phyloP scores from a whole-genome alignment of 1,140 invertebrate species.

The Oreohelix idahoensis region DNA sequence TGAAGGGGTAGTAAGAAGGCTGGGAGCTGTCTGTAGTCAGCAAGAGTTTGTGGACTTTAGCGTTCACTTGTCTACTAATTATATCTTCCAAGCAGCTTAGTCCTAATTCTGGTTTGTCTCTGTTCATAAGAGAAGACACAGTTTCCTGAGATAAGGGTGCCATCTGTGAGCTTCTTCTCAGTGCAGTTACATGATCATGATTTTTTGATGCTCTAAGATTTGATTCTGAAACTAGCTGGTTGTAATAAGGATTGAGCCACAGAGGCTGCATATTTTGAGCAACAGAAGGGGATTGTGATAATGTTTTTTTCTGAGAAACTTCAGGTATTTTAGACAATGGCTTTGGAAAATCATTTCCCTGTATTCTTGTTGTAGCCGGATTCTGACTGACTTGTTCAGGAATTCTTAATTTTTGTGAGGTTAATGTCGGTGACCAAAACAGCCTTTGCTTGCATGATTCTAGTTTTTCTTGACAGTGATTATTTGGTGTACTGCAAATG shows the following conservation, averaged over 20 bases:
- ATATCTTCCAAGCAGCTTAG: background rate
- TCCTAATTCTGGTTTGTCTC: background rate
- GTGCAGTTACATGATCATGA: background rate
- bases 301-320: no score
- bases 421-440: no score
- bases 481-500: background rate
- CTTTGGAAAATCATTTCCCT: no score
- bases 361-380: no score
- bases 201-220: background rate
- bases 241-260: background rate
- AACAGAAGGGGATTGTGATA: no score
- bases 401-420: no score
- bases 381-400: no score
- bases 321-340: no score
- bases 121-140: background rate
- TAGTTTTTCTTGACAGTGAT: background rate
- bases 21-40: background rate
- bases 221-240: background rate
- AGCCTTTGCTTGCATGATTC: no score
- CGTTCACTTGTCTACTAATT: conserved; percentile 1
- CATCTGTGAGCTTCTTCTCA: background rate
- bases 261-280: background rate
- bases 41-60: background rate
- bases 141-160: background rate
- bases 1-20: background rate